Evolutionary conservation across 2,113 vertebrate species (phyloP).

Genomic region (Halichoeres trimaculatus): DNA sequence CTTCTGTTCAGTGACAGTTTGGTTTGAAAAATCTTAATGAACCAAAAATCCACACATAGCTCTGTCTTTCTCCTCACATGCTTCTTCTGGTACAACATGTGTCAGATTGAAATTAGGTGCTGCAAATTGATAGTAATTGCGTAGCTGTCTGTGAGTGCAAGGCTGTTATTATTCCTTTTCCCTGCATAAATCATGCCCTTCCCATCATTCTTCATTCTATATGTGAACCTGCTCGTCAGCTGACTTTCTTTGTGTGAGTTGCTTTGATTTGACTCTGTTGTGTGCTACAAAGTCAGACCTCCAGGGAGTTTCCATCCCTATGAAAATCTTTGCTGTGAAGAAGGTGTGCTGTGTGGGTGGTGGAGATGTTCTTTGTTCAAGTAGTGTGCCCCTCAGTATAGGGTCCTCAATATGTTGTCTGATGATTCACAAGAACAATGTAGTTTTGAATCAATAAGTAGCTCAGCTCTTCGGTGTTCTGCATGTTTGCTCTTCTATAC

Average conservation of each 20-base stretch:
- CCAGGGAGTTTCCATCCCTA: background rate
- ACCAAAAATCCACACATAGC: background rate
- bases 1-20: background rate
- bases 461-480: background rate
- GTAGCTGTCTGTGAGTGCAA: background rate
- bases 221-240: background rate
- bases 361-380: background rate
- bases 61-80: background rate
- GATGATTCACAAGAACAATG: background rate
- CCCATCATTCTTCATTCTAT: background rate
- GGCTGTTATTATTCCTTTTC: background rate
- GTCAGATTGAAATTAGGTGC: background rate
- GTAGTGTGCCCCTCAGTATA: background rate
- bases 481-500: background rate
- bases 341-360: background rate
- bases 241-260: background rate
- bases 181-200: background rate
- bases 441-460: background rate
- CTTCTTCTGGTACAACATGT: background rate
- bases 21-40: background rate
- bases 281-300: constrained; percentile 11
- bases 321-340: constrained; percentile 1
- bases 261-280: background rate
- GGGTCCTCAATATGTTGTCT: background rate
- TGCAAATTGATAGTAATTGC: constrained; percentile 11